phyloP scores from a whole-genome alignment of 2,113 vertebrate genomes.

The Neodon shergylaensis region DNA sequence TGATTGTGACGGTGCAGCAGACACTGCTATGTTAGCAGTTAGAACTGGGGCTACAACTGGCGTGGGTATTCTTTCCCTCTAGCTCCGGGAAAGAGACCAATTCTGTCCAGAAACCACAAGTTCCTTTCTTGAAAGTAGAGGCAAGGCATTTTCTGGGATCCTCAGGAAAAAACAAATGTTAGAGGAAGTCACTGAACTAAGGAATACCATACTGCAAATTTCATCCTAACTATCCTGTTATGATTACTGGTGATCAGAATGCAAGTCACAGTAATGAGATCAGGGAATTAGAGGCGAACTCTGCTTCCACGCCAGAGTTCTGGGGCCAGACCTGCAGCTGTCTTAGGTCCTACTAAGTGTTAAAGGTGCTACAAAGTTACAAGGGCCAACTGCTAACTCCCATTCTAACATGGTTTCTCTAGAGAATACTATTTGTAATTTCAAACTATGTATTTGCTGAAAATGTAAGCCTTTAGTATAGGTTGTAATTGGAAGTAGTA shows the following conservation, averaged over 20 bases:
- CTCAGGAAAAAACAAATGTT: neutral
- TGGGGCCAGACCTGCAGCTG: neutral
- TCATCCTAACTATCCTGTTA: neutral
- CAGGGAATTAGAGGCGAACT: conserved; percentile 27
- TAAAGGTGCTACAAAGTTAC: neutral
- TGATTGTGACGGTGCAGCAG: neutral
- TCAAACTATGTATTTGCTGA: conserved; percentile 6
- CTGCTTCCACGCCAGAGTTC: neutral
- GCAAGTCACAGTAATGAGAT: neutral
- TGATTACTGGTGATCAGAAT: conserved; percentile 41
- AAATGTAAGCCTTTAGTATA: conserved; percentile 16
- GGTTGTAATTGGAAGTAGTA: conserved; percentile 25
- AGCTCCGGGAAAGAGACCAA: neutral
- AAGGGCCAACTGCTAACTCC: neutral
- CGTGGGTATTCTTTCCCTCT: neutral
- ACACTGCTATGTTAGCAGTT: neutral
- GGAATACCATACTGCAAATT: conserved; percentile 1
- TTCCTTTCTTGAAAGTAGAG: conserved; percentile 38
- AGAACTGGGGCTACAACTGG: neutral
- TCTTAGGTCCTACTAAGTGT: conserved; percentile 13
- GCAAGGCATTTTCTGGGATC: neutral
- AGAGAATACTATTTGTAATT: neutral
- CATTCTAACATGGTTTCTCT: neutral
- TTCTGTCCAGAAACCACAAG: neutral
- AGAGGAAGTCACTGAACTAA: conserved; percentile 9